Conservation (phyloP, 2,113 vertebrate species). For the pig (Sus scrofa) region T2T-Sscrofa CM000814.6:13156001-13156500, state of each 20-base stretch:
- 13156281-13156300: background rate
- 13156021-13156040: background rate
- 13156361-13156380: background rate
- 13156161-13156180: background rate
- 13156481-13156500: background rate
- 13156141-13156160: background rate
- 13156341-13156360: background rate
- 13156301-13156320: background rate
- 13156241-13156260: background rate
- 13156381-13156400: background rate
- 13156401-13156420: background rate
- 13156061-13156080: background rate
- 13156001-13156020: background rate
- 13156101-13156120: background rate
- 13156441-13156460: background rate
- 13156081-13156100: background rate
- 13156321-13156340: background rate
- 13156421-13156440: background rate
- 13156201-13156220: background rate
- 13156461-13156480: background rate
- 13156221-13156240: background rate
- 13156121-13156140: background rate
- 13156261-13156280: background rate
- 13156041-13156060: background rate
- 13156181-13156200: background rate